Evolutionary conservation across 2,797 vertebrate genomes (phyloP).

Genomic region (Microchirus variegatus): DNA sequence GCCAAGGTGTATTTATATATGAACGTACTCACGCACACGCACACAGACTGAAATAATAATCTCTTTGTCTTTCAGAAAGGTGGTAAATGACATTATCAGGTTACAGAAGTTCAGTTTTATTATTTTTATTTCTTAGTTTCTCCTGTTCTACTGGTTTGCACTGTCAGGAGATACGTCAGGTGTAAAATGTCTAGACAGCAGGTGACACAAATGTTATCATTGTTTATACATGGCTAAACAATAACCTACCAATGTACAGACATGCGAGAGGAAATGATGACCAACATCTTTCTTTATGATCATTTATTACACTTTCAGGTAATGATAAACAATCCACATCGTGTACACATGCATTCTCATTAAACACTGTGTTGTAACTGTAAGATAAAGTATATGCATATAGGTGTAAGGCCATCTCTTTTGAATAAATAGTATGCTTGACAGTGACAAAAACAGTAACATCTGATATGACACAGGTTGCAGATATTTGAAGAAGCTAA

Average conservation of each 20-base stretch:
- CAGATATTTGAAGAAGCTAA: neutral
- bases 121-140: neutral
- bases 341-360: neutral
- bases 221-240: neutral
- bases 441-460: neutral
- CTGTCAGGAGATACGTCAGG: slow-evolving; percentile 7
- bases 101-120: slow-evolving; percentile 17
- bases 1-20: neutral
- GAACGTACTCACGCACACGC: neutral
- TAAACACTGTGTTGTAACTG: neutral
- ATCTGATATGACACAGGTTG: too few species aligned
- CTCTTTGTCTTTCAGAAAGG: slow-evolving; percentile 26
- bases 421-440: slow-evolving; percentile 24
- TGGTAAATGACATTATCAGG: neutral
- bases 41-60: neutral
- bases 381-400: neutral
- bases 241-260: neutral
- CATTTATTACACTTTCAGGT: slow-evolving; percentile 23
- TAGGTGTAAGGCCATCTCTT: slow-evolving; percentile 3
- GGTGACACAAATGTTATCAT: neutral
- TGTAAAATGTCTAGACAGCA: slow-evolving; percentile 21
- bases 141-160: neutral
- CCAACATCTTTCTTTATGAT: neutral
- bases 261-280: neutral
- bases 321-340: slow-evolving; percentile 4